Conservation (phyloP, 2,113 vertebrate genomes). For the Callaeas wilsoni region DNA sequence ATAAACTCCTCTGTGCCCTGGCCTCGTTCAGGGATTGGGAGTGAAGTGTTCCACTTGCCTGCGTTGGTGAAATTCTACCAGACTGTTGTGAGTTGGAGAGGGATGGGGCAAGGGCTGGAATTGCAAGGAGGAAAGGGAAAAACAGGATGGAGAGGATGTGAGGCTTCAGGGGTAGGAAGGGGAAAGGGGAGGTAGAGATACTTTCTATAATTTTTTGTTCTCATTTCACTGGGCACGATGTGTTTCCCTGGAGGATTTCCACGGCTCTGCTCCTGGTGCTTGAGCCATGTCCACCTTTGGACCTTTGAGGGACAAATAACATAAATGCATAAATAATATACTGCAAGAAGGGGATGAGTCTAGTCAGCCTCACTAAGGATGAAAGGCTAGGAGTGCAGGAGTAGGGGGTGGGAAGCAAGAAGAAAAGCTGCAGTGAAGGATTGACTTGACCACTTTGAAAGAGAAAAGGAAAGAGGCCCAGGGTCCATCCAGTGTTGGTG, state of each 20-base stretch:
- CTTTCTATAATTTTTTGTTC: background rate
- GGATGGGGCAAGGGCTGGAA: background rate
- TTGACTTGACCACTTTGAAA: background rate
- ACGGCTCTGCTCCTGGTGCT: background rate
- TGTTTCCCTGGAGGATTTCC: background rate
- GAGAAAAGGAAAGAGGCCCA: background rate
- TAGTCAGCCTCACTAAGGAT: background rate
- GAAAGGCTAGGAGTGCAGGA: background rate
- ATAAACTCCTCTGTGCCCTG: constrained; percentile 31
- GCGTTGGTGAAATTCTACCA: background rate
- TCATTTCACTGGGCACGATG: background rate
- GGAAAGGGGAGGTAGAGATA: background rate
- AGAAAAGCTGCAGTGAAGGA: background rate
- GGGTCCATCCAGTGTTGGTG: background rate
- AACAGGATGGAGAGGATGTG: background rate
- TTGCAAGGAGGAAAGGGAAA: background rate
- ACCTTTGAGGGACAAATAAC: background rate
- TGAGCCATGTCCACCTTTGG: background rate
- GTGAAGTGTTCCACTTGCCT: background rate
- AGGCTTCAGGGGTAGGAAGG: background rate
- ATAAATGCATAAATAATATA: background rate
- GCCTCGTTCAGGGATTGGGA: background rate
- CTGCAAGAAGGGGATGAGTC: background rate
- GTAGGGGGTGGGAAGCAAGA: background rate
- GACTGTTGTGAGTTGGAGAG: background rate